Conservation (phyloP, 2,888 invertebrate genomes). For the Drosophila monieri region DNA sequence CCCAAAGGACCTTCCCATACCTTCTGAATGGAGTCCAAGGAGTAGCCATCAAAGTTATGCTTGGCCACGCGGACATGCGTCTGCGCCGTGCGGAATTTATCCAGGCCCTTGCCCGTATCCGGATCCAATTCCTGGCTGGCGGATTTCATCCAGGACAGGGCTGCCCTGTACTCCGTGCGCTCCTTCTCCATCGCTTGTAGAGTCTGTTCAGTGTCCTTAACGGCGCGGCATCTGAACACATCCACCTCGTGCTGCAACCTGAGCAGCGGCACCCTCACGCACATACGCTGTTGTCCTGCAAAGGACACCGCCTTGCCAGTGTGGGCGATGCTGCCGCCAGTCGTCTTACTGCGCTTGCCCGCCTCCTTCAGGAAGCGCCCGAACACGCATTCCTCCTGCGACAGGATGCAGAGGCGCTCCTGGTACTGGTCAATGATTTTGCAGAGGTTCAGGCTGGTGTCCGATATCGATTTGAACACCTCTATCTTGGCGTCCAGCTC, state of each 20-base stretch:
- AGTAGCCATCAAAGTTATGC: conserved; percentile 95
- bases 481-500: conserved; percentile 95
- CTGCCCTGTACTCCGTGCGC: conserved; percentile 97
- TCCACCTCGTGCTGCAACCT: conserved; percentile 98
- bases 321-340: conserved; percentile 92
- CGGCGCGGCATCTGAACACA: conserved; percentile 96
- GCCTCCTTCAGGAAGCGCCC: conserved; percentile 97
- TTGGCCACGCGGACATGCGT: conserved; percentile 92
- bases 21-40: conserved; percentile 98
- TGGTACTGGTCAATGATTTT: conserved; percentile 96
- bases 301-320: conserved; percentile 95
- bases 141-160: conserved; percentile 99
- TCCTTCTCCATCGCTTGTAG: conserved; percentile 97
- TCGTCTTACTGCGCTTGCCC: conserved; percentile 94
- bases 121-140: conserved; percentile 97
- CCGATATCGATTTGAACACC: conserved; percentile 94
- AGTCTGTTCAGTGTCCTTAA: conserved; percentile 94
- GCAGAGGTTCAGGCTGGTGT: conserved; percentile 93
- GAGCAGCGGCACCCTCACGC: conserved; percentile 92
- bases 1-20: conserved; percentile 74
- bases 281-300: conserved; percentile 95
- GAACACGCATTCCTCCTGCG: conserved; percentile 97
- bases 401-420: conserved; percentile 94
- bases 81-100: conserved; percentile 97
- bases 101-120: conserved; percentile 96